Evolutionary conservation across 37 sponge, comb jelly and placozoan species (phyloP), one percentile per base, ranked within the genome.

Genomic region (Chondrilla cf. caribensis): DNA sequence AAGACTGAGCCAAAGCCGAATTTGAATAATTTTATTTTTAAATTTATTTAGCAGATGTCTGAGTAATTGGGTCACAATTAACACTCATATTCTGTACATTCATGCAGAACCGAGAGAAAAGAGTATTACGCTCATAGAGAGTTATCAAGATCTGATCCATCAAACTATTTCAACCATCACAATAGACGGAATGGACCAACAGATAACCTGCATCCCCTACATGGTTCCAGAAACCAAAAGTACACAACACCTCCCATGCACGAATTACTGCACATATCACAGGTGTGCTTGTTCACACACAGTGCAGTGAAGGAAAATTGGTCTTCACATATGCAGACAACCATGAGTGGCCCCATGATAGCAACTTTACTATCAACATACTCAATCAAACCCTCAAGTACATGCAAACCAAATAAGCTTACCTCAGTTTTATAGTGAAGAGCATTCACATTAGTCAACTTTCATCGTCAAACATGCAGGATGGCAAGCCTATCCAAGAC

Each of bases 171-270:
- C 77, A 47, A 79, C 85, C 42, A 38, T 85, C 17, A 85, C 78
- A 31, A 78, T 78, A 35, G 85, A 85, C 41, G 85, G 85, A 18
- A 85, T 85, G 85, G 85, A 85, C 40, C 85, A 85, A 67, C 35
- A 32, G 26, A 67, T 25, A 44, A 79, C 70, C 5, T 60, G 43
- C 65, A 36, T 84, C 17, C 84, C 84, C 18, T 77, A 84, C 42
- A 42, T 77, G 19, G 60, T 65, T 39, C 15, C 28, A 33, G 24
- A 64, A 43, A n/a, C 26, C 54, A 85, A 85, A 51, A 78, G 79
- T 33, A 33, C 67, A n/a, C 68, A 32, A 15, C 79, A 86, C 41
- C 76, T 86, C 22, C 80, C 81, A 6, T 47, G 51, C 81, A 6
- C 11, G 51, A 7, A 37, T 86, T 17, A 60, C 54, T 24, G 78